Base-by-base conservation (phyloP, 2,888 invertebrate genomes). In the Stegana nigrithorax region DNA sequence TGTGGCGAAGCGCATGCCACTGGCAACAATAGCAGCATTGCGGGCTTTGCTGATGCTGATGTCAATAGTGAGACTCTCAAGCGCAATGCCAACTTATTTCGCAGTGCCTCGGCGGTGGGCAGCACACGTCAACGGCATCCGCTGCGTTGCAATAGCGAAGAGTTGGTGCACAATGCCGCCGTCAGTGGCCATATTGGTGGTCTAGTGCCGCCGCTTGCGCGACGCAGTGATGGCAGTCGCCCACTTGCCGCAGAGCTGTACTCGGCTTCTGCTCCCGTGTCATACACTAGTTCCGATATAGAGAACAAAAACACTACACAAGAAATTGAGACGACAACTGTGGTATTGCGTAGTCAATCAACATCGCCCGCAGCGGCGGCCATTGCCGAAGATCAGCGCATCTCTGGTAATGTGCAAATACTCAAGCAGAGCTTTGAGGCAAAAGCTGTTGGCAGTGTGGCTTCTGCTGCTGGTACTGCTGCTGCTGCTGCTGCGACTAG, bases 391-490 rank as follows among this genome's bases (percentile, higher is more conserved):
- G 82, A 82, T 67, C 82, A 82, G 64, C 80, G 82, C 27, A 72
- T 89, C 64, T 88, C 89, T 45, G 94, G 95, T 26, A 91, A 92
- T 83, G 95, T 95, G 72, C 91, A 91, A 87, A 93, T 92, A 88
- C 89, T 95, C 73, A 94, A 94, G 85, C 92, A 92, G 83, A 95
- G 93, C 84, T 95, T 95, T 84, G 95, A 96, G 87, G 94, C 95
- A 58, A 92, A 92, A 83, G 85, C 85, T 12, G 73, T 70, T n/a
- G 66, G 51, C 32, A 23, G 50, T 29, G 57, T 56, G 19, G 51
- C 59, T 53, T 25, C 27, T 57, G 39, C 32, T 5, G 25, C 21
- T 10, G 14, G 50, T 10, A 29, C 21, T n/a, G 12, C 58, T 42
- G 8, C 47, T 19, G 25, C 53, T 29, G 8, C 55, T 17, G 51